A percentile compares a stretch with the other conserved stretches of the same genome.
These are phyloP conservation scores for Notamacropus eugenii DNA, from an alignment of 2,797 vertebrate genomes.

Conservation along the genomic window DNA sequence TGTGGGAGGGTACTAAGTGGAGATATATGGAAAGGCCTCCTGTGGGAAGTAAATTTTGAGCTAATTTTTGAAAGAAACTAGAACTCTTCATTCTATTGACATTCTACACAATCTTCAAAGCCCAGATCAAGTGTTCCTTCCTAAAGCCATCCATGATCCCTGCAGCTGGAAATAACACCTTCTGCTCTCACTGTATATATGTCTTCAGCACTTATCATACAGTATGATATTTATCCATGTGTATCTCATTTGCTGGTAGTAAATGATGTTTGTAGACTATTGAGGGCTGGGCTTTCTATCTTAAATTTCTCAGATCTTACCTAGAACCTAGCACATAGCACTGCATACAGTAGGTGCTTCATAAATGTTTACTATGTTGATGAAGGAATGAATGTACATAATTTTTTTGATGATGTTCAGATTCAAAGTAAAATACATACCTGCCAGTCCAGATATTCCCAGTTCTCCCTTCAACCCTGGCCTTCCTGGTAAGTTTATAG, in stretches of 20 bases:
- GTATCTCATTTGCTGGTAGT: neutral
- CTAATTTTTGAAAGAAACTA: neutral
- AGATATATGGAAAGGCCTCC: neutral
- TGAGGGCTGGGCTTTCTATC: neutral
- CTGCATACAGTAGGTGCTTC: neutral
- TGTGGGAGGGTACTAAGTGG: neutral
- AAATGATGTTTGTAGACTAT: neutral
- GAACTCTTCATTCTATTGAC: neutral
- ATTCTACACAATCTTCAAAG: neutral
- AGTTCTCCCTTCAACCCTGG: constrained; percentile 90
- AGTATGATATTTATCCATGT: neutral
- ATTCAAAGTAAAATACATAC: constrained; percentile 78
- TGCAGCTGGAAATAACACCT: neutral
- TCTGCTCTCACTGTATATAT: neutral
- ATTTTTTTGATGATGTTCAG: fast-evolving
- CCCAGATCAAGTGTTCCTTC: neutral
- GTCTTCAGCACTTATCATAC: neutral
- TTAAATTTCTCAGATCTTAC: neutral
- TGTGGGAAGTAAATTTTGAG: neutral
- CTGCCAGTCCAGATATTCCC: constrained; percentile 88
- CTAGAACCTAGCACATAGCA: neutral
- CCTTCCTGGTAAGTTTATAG: constrained; percentile 89
- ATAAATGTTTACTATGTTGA: neutral
- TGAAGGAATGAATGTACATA: neutral
- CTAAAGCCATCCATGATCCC: neutral